Evolutionary conservation across 1,140 invertebrate genomes (phyloP).

Genomic region (Habropoda laboriosa): DNA sequence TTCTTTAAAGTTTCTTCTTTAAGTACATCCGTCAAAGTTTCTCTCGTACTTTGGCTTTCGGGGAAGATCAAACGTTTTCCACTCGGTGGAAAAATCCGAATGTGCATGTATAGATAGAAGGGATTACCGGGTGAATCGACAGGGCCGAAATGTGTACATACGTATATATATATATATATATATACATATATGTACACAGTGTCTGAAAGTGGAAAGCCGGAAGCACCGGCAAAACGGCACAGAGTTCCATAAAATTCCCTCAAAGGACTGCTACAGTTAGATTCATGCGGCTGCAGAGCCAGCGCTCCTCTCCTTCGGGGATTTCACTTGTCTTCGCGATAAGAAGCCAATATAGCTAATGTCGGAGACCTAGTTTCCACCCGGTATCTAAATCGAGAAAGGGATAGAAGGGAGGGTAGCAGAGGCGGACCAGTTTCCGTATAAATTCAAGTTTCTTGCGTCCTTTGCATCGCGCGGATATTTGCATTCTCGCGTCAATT

Average conservation of each 20-base stretch:
- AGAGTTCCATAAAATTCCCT: constrained; percentile 41
- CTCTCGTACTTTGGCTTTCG: no score
- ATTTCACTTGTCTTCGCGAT: constrained; percentile 57
- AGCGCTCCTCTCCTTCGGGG: constrained; percentile 8
- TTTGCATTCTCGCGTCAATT: constrained; percentile 32
- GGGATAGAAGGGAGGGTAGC: background rate
- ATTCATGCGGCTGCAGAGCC: constrained; percentile 13
- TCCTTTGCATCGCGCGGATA: background rate
- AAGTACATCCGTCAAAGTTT: no score
- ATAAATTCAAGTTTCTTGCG: constrained; percentile 33
- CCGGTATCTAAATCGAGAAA: constrained; percentile 37
- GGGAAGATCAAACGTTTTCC: background rate
- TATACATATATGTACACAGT: no score
- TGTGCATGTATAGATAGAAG: background rate
- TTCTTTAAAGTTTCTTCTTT: no score
- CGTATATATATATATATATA: no score
- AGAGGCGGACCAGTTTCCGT: background rate
- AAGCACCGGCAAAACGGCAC: background rate
- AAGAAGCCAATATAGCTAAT: constrained; percentile 46
- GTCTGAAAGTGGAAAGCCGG: background rate
- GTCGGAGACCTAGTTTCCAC: constrained; percentile 51
- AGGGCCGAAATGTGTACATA: no score
- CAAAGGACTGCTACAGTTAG: constrained; percentile 18
- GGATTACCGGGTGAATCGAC: background rate
- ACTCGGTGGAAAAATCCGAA: background rate